Evolutionary conservation across 2,113 vertebrate species (phyloP).

Genomic region (Otis tarda): DNA sequence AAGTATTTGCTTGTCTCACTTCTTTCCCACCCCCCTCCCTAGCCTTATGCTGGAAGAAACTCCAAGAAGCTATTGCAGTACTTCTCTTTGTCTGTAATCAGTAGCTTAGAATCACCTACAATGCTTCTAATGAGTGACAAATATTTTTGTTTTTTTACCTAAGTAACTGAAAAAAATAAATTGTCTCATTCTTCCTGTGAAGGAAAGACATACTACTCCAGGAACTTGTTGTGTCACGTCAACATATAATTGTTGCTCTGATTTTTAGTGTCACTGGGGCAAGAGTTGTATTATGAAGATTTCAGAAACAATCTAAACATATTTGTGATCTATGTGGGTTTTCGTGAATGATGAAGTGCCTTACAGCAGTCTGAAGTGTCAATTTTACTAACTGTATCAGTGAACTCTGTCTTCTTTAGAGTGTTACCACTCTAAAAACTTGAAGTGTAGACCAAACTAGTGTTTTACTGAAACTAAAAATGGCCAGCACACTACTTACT

Average conservation of each 20-base stretch:
- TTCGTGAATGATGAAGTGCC: not conserved
- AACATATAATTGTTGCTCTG: not conserved
- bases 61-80: not conserved
- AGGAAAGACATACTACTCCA: not conserved
- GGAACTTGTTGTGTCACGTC: not conserved
- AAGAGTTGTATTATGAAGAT: not conserved
- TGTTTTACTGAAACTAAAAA: not conserved
- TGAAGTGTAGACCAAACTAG: not conserved
- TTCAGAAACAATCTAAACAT: not conserved
- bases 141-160: not conserved
- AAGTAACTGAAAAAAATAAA: not conserved
- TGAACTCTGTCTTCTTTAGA: not conserved
- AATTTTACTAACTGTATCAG: not conserved
- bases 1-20: not conserved
- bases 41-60: not conserved
- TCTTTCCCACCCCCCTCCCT: not conserved
- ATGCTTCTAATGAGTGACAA: not conserved
- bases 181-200: not conserved
- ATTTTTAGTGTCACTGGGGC: not conserved
- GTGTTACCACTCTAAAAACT: not conserved
- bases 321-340: not conserved
- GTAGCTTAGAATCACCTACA: not conserved
- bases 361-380: not conserved
- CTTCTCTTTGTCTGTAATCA: not conserved
- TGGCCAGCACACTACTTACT: not conserved